Evolutionary conservation across 2,888 invertebrate genomes (phyloP).

Genomic region (Siphonodentalium dalli): DNA sequence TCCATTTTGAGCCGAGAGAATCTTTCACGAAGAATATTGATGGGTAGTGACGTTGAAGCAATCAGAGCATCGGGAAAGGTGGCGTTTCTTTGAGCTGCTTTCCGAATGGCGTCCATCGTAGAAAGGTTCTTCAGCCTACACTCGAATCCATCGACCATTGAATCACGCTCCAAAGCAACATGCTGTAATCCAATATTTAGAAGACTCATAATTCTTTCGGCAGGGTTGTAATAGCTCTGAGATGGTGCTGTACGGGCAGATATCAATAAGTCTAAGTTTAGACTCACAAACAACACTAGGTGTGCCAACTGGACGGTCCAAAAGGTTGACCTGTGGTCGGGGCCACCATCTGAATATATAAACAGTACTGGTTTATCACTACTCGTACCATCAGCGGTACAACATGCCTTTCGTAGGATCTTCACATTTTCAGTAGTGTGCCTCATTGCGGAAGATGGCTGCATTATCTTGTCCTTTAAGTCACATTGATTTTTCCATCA

Average conservation of each 20-base stretch:
- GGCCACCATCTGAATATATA: conserved; percentile 27
- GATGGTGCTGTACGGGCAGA: conserved; percentile 8
- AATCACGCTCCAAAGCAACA: not conserved
- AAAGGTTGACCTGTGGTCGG: conserved; percentile 19
- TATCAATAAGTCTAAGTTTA: conserved; percentile 27
- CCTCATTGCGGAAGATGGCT: conserved; percentile 15
- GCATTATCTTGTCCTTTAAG: conserved; percentile 31
- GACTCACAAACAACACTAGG: conserved; percentile 12
- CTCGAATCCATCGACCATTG: conserved; percentile 2
- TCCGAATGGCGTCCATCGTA: conserved; percentile 2
- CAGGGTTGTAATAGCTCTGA: conserved; percentile 2
- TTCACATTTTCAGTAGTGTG: conserved; percentile 24
- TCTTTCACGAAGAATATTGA: not conserved
- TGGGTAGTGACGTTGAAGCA: not conserved
- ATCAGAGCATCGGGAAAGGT: not conserved
- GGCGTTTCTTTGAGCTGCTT: conserved; percentile 3
- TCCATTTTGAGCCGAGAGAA: not conserved
- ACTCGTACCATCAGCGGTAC: conserved; percentile 11
- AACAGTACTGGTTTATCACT: conserved; percentile 10
- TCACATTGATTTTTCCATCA: conserved; percentile 25
- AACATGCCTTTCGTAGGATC: conserved; percentile 5
- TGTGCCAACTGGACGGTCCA: conserved; percentile 13
- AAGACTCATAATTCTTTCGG: conserved; percentile 4
- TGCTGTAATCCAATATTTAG: conserved; percentile 5
- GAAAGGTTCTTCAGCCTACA: conserved; percentile 1